Percentiles rank a stretch among this genome's conserved stretches.
phyloP scores from a whole-genome alignment of 2,113 vertebrate genomes.

The Neogale vison region DNA sequence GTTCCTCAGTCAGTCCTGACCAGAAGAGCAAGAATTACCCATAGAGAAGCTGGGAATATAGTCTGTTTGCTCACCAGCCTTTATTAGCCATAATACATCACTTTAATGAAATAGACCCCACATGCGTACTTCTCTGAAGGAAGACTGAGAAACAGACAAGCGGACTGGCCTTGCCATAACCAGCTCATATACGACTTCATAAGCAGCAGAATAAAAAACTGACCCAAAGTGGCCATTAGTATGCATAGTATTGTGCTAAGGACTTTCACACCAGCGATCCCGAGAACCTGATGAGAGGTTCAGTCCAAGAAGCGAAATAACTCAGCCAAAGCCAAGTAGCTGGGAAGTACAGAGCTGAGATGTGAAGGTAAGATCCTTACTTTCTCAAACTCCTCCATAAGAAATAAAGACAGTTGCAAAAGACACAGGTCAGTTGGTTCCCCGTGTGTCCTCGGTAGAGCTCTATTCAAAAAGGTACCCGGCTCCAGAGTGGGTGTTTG shows the following conservation, averaged over 20 bases:
- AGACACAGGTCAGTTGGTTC: not conserved
- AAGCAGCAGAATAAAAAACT: conserved; percentile 23
- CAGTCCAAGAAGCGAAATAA: not conserved
- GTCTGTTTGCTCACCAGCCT: not conserved
- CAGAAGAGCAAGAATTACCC: not conserved
- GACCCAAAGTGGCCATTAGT: not conserved
- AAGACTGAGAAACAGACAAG: not conserved
- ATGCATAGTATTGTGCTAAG: not conserved
- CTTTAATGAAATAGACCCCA: not conserved
- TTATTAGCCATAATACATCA: not conserved
- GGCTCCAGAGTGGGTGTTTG: not conserved
- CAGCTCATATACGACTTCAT: not conserved
- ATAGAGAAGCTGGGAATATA: not conserved
- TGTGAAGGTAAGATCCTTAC: not conserved
- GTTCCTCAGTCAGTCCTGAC: not conserved
- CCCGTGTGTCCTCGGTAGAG: not conserved
- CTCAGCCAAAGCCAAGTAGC: not conserved
- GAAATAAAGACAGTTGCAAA: not conserved
- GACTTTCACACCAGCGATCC: not conserved
- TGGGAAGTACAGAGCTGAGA: not conserved
- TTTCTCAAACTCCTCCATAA: not conserved
- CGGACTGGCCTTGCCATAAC: not conserved
- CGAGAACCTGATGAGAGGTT: not conserved
- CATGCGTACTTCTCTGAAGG: not conserved
- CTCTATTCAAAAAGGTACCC: conserved; percentile 1